Conservation (phyloP, 2,797 vertebrate genomes). For the Chrosomus eos region DNA sequence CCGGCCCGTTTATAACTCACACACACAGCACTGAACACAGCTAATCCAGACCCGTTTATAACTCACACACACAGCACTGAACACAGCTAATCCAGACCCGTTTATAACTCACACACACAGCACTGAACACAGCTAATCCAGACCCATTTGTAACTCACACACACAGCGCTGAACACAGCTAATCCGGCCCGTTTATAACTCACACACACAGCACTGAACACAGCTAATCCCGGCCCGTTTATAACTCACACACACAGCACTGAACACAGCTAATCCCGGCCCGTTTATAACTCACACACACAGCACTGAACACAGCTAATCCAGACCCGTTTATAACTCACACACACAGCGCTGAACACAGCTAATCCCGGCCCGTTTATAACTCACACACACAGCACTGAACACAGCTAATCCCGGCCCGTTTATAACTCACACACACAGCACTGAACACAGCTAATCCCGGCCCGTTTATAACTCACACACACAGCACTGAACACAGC, state of each 20-base stretch:
- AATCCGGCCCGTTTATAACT: constrained; percentile 67
- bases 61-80: constrained; percentile 57
- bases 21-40: constrained; percentile 29
- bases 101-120: constrained; percentile 65
- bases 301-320: too few relatives aligned
- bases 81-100: too few relatives aligned
- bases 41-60: too few relatives aligned
- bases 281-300: constrained; percentile 65
- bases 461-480: constrained; percentile 69
- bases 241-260: constrained; percentile 64
- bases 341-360: constrained; percentile 37
- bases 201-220: constrained; percentile 45
- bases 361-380: too few relatives aligned
- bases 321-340: constrained; percentile 67
- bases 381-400: constrained; percentile 59
- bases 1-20: constrained; percentile 67
- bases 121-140: too few relatives aligned
- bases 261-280: too few relatives aligned
- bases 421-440: constrained; percentile 65
- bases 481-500: too few relatives aligned
- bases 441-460: too few relatives aligned
- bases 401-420: too few relatives aligned
- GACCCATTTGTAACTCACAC: constrained; percentile 69
- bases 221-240: too few relatives aligned
- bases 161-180: too few relatives aligned